Evolutionary conservation across 2,797 vertebrate species (phyloP), one percentile per base, ranked within the genome.

Genomic region (Coccyzus lansbergi): DNA sequence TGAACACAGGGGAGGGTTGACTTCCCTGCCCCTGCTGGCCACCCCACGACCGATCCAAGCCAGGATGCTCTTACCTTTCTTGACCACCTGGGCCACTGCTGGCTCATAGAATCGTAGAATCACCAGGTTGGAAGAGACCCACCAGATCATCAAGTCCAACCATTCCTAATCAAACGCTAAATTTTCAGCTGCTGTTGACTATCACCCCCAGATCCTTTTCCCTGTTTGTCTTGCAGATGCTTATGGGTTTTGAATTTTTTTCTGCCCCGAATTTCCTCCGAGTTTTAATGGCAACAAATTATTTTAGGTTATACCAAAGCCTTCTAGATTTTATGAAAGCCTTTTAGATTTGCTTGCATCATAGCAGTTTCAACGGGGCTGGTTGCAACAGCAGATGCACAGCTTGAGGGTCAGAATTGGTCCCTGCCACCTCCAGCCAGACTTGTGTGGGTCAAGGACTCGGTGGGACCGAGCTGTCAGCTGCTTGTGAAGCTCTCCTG

Each of bases 401-500:
- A 8, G 34, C 20, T 11, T 2, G 4, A 33, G 69, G 69, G 31
- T 58, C 67, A 24, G 60, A 29, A 34, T 9, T 13, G 17, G 9
- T 59, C 65, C 67, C 59, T 13, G 7, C 7, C 36, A 25, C 19
- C 70, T 40, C 44, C 51, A 12, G 25, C 55, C 1, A 3, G 42
- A 21, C 36, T 24, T 4, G 3, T 44, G 59, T 7, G 33, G 40
- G 75, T 71, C 86, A 29, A 89, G 90, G 72, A 67, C 51, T 7
- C 12, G 3, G 6, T 5, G 44, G 75, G 83, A 75, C n/a, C 3
- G 53, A 86, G 75, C 24, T 67, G 16, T 79, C 55, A 51, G 60
- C 92, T 49, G 65, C 92, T 16, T 1, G 78, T 15, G 26, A 69
- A 95, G 83, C 93, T 88, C 53, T 51, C 80, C 80, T 85, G 94